Base-by-base conservation (phyloP, 2,888 invertebrate species). In the Bellardia pandia region DNA sequence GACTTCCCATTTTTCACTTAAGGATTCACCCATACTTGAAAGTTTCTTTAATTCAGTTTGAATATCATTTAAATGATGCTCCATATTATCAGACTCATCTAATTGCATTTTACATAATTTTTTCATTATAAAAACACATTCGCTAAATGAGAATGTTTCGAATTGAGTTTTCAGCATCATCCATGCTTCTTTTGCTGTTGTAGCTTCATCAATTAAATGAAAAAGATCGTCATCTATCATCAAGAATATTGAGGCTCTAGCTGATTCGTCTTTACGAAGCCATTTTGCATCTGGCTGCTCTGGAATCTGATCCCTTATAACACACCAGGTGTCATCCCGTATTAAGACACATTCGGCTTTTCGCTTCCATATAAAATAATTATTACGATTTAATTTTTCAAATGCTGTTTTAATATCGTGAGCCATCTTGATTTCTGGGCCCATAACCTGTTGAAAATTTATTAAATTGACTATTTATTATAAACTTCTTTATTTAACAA, bases 1-100 rank as follows among this genome's bases (percentile, higher is more conserved):
- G 66, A 66, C 66, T 60, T 66, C 66, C 42, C 66, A 66, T 23
- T 66, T 60, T 60, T 60, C n/a, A n/a, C n/a, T n/a, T n/a, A n/a
- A n/a, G n/a, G n/a, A n/a, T n/a, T n/a, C n/a, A n/a, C n/a, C n/a
- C n/a, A n/a, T n/a, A n/a, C n/a, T n/a, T n/a, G n/a, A n/a, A n/a
- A n/a, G n/a, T n/a, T n/a, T n/a, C n/a, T n/a, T n/a, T n/a, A n/a
- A n/a, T n/a, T n/a, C 58, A 60, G 4, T 30, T 60, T 60, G 53
- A 16, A 53, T 53, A 16, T n/a, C 53, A 53, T 53, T 53, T 53
- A 53, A 53, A 53, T 53, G 53, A 53, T 8, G 53, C 9, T 53
- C 53, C 53, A 53, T 53, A 7, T 53, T n/a, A 53, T 16, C 53
- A 8, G 3, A 53, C 9, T 53, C 53, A 4, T 53, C 53, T 53